Conservation (phyloP, 2,797 vertebrate species). For the Manis pentadactyla region DNA sequence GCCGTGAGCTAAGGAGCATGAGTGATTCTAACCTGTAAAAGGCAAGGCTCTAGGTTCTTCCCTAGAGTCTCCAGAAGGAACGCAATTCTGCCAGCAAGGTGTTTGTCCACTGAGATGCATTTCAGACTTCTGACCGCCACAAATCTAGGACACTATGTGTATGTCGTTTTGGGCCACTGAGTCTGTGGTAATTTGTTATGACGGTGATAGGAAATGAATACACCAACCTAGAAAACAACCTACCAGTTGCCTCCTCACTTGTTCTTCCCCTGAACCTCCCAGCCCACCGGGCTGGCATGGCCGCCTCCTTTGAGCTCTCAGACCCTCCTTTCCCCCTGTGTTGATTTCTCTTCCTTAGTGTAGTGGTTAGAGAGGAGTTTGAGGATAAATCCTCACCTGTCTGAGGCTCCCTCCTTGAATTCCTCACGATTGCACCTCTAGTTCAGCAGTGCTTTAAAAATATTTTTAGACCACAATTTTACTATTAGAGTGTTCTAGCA, state of each 20-base stretch:
- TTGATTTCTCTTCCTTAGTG: not conserved
- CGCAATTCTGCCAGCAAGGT: too few species aligned
- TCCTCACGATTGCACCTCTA: not conserved
- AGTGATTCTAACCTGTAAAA: not conserved
- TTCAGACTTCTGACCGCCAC: not conserved
- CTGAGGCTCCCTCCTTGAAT: not conserved
- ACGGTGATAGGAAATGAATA: not conserved
- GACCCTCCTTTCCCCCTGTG: rapidly evolving
- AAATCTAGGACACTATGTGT: not conserved
- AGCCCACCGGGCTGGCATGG: not conserved
- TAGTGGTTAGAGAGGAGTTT: not conserved
- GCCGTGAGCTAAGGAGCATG: not conserved
- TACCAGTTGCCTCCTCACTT: not conserved
- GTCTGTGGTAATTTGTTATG: not conserved
- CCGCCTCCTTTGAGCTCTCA: not conserved
- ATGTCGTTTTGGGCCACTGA: not conserved
- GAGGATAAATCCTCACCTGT: not conserved
- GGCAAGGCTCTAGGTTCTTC: not conserved
- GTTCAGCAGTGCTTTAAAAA: not conserved
- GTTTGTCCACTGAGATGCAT: not conserved
- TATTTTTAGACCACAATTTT: not conserved
- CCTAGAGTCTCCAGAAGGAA: not conserved
- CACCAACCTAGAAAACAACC: not conserved
- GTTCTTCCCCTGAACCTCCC: rapidly evolving
- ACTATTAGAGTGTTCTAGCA: not conserved